Percentiles rank a stretch among this genome's conserved stretches.
Conservation (phyloP, 2,113 vertebrate genomes). For the Sigmodon hispidus region DNA sequence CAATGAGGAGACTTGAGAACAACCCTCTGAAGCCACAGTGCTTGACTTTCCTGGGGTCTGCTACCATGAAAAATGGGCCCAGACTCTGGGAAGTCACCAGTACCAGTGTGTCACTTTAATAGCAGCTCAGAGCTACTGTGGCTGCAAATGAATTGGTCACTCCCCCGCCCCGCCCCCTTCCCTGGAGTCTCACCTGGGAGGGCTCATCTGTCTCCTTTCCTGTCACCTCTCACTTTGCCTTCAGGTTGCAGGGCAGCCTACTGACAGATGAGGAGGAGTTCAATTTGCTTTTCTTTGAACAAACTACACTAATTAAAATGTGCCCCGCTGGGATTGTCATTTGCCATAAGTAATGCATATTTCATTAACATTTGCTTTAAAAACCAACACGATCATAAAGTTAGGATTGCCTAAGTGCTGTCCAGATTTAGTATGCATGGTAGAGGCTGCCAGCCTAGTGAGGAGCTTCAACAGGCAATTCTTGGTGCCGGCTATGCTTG, state of each 20-base stretch:
- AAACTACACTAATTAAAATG: conserved; percentile 86
- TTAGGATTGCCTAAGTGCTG: conserved; percentile 78
- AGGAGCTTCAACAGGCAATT: conserved; percentile 58
- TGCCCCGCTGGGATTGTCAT: conserved; percentile 79
- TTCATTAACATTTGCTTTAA: conserved; percentile 85
- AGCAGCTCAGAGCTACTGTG: background rate
- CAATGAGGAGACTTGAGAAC: background rate
- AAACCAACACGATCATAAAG: conserved; percentile 80
- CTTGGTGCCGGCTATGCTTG: conserved; percentile 25
- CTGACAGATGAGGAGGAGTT: conserved; percentile 82
- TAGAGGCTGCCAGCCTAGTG: conserved; percentile 31
- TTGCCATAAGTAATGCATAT: conserved; percentile 82
- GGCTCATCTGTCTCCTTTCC: conserved; percentile 31
- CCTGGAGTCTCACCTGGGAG: conserved; percentile 25
- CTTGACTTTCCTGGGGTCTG: background rate
- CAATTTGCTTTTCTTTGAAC: conserved; percentile 84
- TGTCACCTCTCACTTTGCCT: conserved; percentile 46
- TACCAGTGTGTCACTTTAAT: background rate
- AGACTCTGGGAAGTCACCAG: background rate
- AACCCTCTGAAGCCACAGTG: background rate
- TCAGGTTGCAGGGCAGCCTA: conserved; percentile 69
- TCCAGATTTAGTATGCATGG: conserved; percentile 70
- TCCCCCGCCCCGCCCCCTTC: background rate
- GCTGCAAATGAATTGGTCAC: background rate
- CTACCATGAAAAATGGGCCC: background rate